These are phyloP conservation scores for Oligia fasciuncula DNA, from an alignment of 2,888 invertebrate species.

Conservation along the genomic window DNA sequence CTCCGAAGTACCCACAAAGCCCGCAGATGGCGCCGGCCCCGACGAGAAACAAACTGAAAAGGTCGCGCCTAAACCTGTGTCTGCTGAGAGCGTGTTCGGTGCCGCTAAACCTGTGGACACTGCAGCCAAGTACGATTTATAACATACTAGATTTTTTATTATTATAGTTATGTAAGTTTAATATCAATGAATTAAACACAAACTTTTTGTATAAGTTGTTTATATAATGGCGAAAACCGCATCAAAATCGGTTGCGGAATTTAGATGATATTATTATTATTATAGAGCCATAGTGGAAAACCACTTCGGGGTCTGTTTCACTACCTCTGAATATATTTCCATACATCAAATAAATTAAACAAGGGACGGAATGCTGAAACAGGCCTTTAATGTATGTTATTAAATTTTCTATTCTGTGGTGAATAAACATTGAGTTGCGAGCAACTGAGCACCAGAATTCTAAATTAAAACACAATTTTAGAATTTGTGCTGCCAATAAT, in stretches of 20 bases:
- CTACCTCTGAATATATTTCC: not conserved
- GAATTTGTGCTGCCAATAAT: not conserved
- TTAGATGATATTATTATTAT: not conserved
- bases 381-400: not conserved
- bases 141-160: not conserved
- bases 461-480: not conserved
- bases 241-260: not conserved
- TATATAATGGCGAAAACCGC: not conserved
- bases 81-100: slow-evolving; percentile 96
- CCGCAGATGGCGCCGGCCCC: slow-evolving; percentile 78
- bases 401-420: not conserved
- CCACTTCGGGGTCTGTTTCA: not conserved
- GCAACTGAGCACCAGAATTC: no score
- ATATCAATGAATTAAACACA: not conserved
- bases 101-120: slow-evolving; percentile 98
- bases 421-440: not conserved
- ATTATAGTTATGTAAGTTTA: not conserved
- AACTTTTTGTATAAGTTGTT: not conserved
- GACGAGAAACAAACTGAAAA: slow-evolving; percentile 71
- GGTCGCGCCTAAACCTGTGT: slow-evolving; percentile 86
- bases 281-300: not conserved
- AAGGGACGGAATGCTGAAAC: not conserved
- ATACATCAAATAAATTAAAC: not conserved
- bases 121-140: slow-evolving; percentile 91
- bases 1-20: slow-evolving; percentile 77